phyloP scores from a whole-genome alignment of 1,140 invertebrate species.

The Drosophila cardini region DNA sequence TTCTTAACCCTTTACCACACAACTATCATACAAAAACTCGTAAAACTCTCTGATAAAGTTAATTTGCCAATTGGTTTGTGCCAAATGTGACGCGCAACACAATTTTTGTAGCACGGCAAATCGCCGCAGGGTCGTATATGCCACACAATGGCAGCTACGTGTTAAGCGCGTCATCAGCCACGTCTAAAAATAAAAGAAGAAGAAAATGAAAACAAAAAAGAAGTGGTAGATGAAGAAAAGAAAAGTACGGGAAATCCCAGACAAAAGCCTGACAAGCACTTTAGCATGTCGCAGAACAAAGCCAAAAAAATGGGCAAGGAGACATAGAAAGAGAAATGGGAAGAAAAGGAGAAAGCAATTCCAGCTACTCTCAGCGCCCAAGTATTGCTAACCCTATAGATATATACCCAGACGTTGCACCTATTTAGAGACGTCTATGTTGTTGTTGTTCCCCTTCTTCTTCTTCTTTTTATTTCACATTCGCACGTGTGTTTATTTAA shows the following conservation, averaged over 20 bases:
- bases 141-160: slow-evolving; percentile 77
- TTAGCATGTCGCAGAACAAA: slow-evolving; percentile 78
- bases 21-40: neutral
- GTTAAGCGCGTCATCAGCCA: slow-evolving; percentile 68
- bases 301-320: slow-evolving; percentile 40
- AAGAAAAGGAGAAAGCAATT: slow-evolving; percentile 37
- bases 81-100: slow-evolving; percentile 21
- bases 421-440: slow-evolving; percentile 65
- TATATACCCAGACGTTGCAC: slow-evolving; percentile 55
- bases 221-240: slow-evolving; percentile 33
- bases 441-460: slow-evolving; percentile 34
- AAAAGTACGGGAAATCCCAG: slow-evolving; percentile 41
- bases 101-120: slow-evolving; percentile 13
- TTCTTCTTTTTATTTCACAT: slow-evolving; percentile 53
- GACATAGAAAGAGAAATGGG: neutral
- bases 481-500: slow-evolving; percentile 83
- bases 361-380: slow-evolving; percentile 43
- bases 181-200: slow-evolving; percentile 19
- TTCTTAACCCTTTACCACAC: neutral
- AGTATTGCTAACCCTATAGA: slow-evolving; percentile 38
- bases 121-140: slow-evolving; percentile 67
- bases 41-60: neutral
- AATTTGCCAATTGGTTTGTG: slow-evolving; percentile 18
- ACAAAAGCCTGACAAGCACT: slow-evolving; percentile 81
- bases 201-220: slow-evolving; percentile 34